These are phyloP conservation scores for Aphidius gifuensis DNA, from an alignment of 1,140 invertebrate genomes.

Conservation along the genomic window DNA sequence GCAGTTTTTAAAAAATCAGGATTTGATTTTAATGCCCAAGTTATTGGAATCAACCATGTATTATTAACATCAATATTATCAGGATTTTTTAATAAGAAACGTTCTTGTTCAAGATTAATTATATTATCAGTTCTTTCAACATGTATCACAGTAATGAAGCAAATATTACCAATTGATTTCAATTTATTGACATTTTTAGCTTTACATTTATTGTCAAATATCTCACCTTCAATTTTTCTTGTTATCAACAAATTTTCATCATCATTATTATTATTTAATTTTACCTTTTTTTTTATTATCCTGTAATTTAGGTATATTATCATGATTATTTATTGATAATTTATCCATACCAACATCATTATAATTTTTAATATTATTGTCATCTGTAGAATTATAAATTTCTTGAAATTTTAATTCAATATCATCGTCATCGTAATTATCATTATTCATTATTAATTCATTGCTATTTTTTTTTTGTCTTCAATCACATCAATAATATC, in stretches of 20 bases:
- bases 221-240: conserved; percentile 35
- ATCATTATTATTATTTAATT: neutral
- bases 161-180: conserved; percentile 33
- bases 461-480: too few relatives aligned
- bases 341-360: too few relatives aligned
- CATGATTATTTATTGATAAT: neutral
- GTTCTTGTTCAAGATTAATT: conserved; percentile 52
- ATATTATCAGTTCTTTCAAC: conserved; percentile 53
- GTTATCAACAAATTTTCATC: neutral
- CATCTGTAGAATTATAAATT: too few relatives aligned
- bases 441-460: too few relatives aligned
- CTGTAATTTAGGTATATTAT: too few relatives aligned
- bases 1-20: conserved; percentile 40
- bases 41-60: conserved; percentile 61
- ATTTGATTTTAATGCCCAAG: conserved; percentile 51
- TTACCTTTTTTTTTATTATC: too few relatives aligned
- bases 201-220: conserved; percentile 29
- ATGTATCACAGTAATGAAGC: conserved; percentile 58
- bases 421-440: too few relatives aligned
- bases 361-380: too few relatives aligned
- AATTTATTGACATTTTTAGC: conserved; percentile 24
- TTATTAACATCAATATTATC: conserved; percentile 31
- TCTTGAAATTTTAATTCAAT: too few relatives aligned
- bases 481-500: too few relatives aligned
- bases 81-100: conserved; percentile 51